phyloP scores from a whole-genome alignment of 2,113 vertebrate species.

The Anarrhichthys ocellatus region DNA sequence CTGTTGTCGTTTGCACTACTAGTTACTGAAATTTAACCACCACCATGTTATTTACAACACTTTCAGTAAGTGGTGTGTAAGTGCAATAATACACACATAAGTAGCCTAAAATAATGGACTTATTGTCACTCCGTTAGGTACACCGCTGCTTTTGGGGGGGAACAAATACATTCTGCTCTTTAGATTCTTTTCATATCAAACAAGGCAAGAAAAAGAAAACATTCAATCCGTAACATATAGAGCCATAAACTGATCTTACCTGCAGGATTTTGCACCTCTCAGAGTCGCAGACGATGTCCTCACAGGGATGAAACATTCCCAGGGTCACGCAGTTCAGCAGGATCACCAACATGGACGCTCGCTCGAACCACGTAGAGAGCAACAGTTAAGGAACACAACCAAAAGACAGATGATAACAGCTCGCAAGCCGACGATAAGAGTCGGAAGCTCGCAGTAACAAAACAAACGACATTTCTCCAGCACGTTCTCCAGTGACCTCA shows the following conservation, averaged over 20 bases:
- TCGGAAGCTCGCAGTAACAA: not conserved
- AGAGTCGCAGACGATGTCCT: conserved; percentile 92
- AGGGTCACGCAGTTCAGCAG: conserved; percentile 98
- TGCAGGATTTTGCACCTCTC: conserved; percentile 96
- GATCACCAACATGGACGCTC: conserved; percentile 98
- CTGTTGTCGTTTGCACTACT: not conserved
- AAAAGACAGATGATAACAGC: conserved; percentile 7
- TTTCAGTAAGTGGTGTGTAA: not conserved
- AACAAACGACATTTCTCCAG: not conserved
- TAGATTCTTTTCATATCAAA: not conserved
- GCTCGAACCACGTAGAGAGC: conserved; percentile 93
- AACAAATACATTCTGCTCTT: not conserved
- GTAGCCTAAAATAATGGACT: not conserved
- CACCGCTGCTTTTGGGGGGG: not conserved
- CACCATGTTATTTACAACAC: not conserved
- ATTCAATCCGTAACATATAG: not conserved
- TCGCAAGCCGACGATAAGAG: not conserved
- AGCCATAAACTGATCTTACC: conserved; percentile 78
- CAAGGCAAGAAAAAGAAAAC: not conserved
- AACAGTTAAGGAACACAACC: conserved; percentile 86
- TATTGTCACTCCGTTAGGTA: not conserved
- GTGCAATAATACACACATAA: not conserved
- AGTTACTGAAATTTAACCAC: not conserved
- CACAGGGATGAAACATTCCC: conserved; percentile 99
- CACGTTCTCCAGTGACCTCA: conserved; percentile 53